Conservation (phyloP, 1,140 invertebrate genomes). For the Nylanderia fulva region DNA sequence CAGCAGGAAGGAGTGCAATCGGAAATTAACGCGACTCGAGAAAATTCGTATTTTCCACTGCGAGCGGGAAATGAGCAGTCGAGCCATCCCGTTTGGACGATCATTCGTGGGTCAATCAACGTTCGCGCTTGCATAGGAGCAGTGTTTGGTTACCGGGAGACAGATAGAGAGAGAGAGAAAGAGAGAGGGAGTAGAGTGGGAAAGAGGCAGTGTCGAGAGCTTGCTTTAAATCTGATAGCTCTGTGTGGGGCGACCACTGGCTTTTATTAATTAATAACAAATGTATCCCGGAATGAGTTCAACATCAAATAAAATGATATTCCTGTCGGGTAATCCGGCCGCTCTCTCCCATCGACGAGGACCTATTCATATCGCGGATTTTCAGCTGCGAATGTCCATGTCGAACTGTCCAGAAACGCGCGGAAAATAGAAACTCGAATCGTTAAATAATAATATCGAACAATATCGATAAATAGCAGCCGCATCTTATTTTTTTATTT, state of each 20-base stretch:
- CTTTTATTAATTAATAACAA: conserved; percentile 83
- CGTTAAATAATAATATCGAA: conserved; percentile 45
- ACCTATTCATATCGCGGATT: conserved; percentile 58
- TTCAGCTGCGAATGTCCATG: conserved; percentile 46
- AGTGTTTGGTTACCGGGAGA: conserved; percentile 63
- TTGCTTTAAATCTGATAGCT: conserved; percentile 80
- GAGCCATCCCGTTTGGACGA: conserved; percentile 64
- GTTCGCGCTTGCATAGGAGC: conserved; percentile 62
- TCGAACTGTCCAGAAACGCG: conserved; percentile 14
- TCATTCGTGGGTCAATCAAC: conserved; percentile 77
- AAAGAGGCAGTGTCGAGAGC: conserved; percentile 70
- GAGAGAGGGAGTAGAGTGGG: conserved; percentile 5
- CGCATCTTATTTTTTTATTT: conserved; percentile 24
- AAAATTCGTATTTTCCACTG: conserved; percentile 70
- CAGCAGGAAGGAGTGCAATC: background rate
- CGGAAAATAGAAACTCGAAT: conserved; percentile 23
- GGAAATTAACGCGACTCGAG: conserved; percentile 44
- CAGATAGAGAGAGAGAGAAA: conserved; percentile 32
- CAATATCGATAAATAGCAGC: conserved; percentile 32
- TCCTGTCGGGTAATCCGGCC: conserved; percentile 74
- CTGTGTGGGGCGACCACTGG: conserved; percentile 57
- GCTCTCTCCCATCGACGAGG: conserved; percentile 34
- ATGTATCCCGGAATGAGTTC: conserved; percentile 80
- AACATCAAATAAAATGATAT: conserved; percentile 82
- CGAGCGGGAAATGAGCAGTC: conserved; percentile 68